phyloP scores from a whole-genome alignment of 2,888 invertebrate species.

The Ischnus inquisitorius region DNA sequence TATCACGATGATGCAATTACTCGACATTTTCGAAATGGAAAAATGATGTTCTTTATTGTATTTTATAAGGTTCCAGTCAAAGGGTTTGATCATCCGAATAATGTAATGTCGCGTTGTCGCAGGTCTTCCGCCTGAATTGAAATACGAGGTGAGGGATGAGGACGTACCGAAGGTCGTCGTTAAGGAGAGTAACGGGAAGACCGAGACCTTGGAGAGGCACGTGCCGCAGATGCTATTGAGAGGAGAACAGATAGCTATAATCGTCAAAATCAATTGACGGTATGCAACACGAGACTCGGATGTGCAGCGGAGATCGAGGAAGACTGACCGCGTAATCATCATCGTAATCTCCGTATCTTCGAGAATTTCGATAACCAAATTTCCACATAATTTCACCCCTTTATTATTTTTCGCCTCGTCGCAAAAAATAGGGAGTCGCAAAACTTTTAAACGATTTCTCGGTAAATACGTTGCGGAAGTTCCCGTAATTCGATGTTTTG shows the following conservation, averaged over 20 bases:
- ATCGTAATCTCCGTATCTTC: background rate
- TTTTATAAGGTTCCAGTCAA: background rate
- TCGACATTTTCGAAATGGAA: background rate
- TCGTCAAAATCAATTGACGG: slow-evolving; percentile 83
- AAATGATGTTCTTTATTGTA: background rate
- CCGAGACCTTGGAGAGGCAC: slow-evolving; percentile 89
- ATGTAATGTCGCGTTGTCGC: slow-evolving; percentile 33
- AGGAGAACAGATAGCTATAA: slow-evolving; percentile 91
- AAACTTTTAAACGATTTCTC: background rate
- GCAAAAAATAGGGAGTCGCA: background rate
- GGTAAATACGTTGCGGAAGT: slow-evolving; percentile 15
- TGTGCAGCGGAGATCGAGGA: background rate
- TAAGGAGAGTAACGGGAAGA: slow-evolving; percentile 87
- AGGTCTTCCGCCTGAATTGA: slow-evolving; percentile 71
- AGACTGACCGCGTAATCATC: background rate
- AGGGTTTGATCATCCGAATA: background rate
- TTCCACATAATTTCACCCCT: background rate
- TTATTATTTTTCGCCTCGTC: background rate
- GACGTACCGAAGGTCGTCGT: slow-evolving; percentile 87
- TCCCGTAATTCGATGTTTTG: slow-evolving; percentile 2
- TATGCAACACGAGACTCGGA: background rate
- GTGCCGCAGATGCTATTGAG: slow-evolving; percentile 90
- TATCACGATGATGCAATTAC: no score
- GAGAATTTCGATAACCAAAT: background rate
- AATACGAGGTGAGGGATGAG: slow-evolving; percentile 85